These are phyloP conservation scores for Parthenolecanium corni DNA, from an alignment of 2,888 invertebrate genomes.

Conservation along the genomic window DNA sequence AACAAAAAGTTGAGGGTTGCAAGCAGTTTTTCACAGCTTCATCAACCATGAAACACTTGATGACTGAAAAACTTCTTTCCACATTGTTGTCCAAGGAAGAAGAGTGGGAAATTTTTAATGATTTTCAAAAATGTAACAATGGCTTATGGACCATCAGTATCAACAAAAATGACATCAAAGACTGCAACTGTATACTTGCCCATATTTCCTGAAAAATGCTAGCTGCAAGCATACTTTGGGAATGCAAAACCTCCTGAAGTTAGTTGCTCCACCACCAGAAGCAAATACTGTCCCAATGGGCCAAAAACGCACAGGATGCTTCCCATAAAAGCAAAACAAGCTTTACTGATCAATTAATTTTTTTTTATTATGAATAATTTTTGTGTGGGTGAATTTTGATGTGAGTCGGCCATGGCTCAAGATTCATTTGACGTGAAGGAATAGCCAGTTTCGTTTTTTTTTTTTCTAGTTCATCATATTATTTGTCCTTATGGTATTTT, in stretches of 20 bases:
- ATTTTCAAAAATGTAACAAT: background rate
- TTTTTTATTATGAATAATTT: background rate
- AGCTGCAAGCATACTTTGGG: conserved; percentile 4
- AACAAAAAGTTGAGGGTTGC: background rate
- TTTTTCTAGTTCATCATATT: background rate
- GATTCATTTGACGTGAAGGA: background rate
- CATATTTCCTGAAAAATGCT: background rate
- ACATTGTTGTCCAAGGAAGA: background rate
- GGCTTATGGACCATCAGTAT: background rate
- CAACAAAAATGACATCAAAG: background rate
- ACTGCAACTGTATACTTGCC: conserved; percentile 7
- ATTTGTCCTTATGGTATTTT: background rate
- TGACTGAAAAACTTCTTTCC: background rate
- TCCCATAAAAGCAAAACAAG: background rate
- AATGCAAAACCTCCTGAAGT: conserved; percentile 8
- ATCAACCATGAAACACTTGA: background rate
- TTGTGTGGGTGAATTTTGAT: background rate
- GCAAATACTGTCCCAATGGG: conserved; percentile 6
- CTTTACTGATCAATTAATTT: background rate
- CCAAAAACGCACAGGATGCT: conserved; percentile 3
- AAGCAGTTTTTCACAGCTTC: background rate
- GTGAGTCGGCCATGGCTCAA: background rate
- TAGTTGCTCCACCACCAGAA: conserved; percentile 2
- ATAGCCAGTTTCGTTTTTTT: background rate
- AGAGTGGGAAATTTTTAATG: background rate